Evolutionary conservation across 2,888 invertebrate genomes (phyloP).

Genomic region (Cabera pusaria): DNA sequence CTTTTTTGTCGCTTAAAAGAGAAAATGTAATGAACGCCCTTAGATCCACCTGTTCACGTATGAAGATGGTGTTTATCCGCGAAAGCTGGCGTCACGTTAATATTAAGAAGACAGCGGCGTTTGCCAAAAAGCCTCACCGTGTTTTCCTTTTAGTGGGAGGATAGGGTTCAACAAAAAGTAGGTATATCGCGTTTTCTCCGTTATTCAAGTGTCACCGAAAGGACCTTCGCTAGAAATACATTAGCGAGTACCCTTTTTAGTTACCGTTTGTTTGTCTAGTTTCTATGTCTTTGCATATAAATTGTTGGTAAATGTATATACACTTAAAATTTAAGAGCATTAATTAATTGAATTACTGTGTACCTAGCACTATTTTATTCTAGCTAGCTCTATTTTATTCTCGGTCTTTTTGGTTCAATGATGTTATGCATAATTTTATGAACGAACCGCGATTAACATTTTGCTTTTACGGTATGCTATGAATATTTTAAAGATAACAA

Average conservation of each 20-base stretch:
- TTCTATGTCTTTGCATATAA: conserved; percentile 50
- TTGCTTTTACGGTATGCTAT: no score
- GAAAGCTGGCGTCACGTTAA: conserved; percentile 35
- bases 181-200: conserved; percentile 43
- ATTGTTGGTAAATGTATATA: conserved; percentile 41
- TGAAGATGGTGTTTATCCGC: conserved; percentile 34
- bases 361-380: no score
- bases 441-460: no score
- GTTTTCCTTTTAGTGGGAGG: conserved; percentile 17
- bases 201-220: conserved; percentile 53
- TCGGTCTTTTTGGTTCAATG: no score
- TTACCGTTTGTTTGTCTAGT: conserved; percentile 52
- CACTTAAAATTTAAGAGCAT: conserved; percentile 26
- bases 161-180: conserved; percentile 36
- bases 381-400: no score
- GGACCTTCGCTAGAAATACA: conserved; percentile 48
- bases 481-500: no score
- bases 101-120: conserved; percentile 32
- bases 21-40: conserved; percentile 51
- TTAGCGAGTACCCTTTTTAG: conserved; percentile 55
- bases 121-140: conserved; percentile 15
- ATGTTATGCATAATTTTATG: no score
- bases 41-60: conserved; percentile 34
- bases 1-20: conserved; percentile 43
- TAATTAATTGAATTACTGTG: conserved; percentile 8